Base-by-base conservation (phyloP, 2,797 vertebrate genomes). In the Helostoma temminkii region DNA sequence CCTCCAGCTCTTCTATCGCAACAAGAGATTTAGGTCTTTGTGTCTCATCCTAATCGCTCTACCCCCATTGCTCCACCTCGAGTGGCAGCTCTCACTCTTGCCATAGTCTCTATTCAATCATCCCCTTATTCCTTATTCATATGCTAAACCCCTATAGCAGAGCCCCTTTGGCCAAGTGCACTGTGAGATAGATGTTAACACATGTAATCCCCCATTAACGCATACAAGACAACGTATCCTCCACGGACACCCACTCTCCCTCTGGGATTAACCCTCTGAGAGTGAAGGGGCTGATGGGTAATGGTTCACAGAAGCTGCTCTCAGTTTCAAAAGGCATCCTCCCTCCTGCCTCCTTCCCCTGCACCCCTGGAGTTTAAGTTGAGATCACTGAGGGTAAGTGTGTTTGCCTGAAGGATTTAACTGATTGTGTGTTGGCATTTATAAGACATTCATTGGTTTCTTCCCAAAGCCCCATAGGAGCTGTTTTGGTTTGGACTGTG, bases 161-260 rank as follows among this genome's bases (percentile, higher is more conserved):
- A 85, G 79, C 87, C 87, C 91, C 88, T 90, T 93, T 91, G 91
- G 91, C 91, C 89, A 86, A 74, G 82, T 71, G 67, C 89, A 73
- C 89, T 86, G 81, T 78, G 81, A 88, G 87, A 89, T 89, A 83
- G 88, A 89, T 93, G 91, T 93, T 94, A 95, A 94, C 93, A 94
- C 74, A 80, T 93, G 92, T 94, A 94, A 94, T 95, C 93, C 92
- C 86, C 91, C 88, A 92, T 93, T 94, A 92, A 91, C 80, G 81
- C 88, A 53, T 43, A 88, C 79, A 37, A 81, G 86, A 91, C 90
- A 84, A 84, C 80, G 78, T 74, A 84, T 82, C 81, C 90, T 91
- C 87, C 46, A 49, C 54, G 72, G 86, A 92, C 88, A 78, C 91
- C 87, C 86, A 81, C 87, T 88, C 85, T 83, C 91, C 91, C 82